Evolutionary conservation across 2,797 vertebrate species (phyloP).

Genomic region (Craterocephalus amniculus): DNA sequence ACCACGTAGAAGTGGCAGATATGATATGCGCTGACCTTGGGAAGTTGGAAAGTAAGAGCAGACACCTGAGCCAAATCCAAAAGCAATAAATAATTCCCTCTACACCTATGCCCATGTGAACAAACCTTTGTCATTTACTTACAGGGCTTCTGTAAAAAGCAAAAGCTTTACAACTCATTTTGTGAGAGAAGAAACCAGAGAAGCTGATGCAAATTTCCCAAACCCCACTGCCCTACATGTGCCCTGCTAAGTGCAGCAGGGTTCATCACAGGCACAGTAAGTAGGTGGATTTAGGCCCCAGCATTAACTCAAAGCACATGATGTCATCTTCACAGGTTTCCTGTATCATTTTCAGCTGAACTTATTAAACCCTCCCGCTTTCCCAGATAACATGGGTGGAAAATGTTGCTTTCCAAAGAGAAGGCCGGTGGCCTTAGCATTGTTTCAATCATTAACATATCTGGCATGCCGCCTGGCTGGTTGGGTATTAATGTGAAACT

Average conservation of each 20-base stretch:
- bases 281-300: slow-evolving; percentile 77
- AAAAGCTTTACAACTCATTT: slow-evolving; percentile 11
- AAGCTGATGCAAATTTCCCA: slow-evolving; percentile 52
- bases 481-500: slow-evolving; percentile 8
- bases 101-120: slow-evolving; percentile 47
- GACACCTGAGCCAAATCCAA: slow-evolving; percentile 44
- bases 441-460: neutral
- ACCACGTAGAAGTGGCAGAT: slow-evolving; percentile 1
- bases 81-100: slow-evolving; percentile 57
- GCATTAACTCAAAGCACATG: slow-evolving; percentile 74
- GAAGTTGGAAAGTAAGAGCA: slow-evolving; percentile 40
- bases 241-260: slow-evolving; percentile 64
- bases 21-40: slow-evolving; percentile 55
- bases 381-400: neutral
- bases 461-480: neutral
- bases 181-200: slow-evolving; percentile 18
- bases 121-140: slow-evolving; percentile 36
- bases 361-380: slow-evolving; percentile 1
- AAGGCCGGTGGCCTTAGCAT: neutral
- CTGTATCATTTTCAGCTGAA: slow-evolving; percentile 44
- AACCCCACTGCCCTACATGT: slow-evolving; percentile 77
- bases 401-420: neutral
- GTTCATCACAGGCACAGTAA: slow-evolving; percentile 62
- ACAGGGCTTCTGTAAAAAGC: slow-evolving; percentile 26
- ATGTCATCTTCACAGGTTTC: slow-evolving; percentile 70